Percentiles rank a stretch among this genome's conserved stretches.
Evolutionary conservation across 2,797 vertebrate species (phyloP).

Genomic region (Trachurus trachurus): DNA sequence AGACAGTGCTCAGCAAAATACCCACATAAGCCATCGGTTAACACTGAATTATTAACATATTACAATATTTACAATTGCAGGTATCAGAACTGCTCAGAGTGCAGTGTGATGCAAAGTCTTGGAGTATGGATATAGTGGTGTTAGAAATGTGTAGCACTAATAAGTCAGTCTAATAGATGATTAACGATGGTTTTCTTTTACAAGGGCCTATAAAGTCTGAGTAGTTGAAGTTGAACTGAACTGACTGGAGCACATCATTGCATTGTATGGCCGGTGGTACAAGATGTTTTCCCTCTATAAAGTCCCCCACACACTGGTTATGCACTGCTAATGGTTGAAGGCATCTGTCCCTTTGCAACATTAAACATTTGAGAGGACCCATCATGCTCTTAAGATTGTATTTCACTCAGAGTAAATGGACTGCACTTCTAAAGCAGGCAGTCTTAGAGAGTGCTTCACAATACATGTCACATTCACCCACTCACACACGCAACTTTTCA

Average conservation of each 20-base stretch:
- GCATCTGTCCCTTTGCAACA: neutral
- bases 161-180: neutral
- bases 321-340: neutral
- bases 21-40: constrained; percentile 2
- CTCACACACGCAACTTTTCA: no score
- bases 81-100: constrained; percentile 10
- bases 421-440: no score
- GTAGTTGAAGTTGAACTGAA: no score
- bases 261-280: neutral
- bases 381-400: neutral
- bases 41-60: constrained; percentile 63
- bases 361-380: neutral
- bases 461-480: no score
- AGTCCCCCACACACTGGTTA: neutral
- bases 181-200: no score
- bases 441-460: no score
- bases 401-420: neutral
- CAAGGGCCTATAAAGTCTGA: no score
- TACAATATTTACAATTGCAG: constrained; percentile 32
- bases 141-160: neutral
- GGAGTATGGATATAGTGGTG: neutral
- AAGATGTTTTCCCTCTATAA: neutral
- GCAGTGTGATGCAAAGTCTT: constrained; percentile 19
- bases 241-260: neutral
- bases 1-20: constrained; percentile 56